Evolutionary conservation across 2,113 vertebrate genomes (phyloP).

Genomic region (Delphinus delphis): DNA sequence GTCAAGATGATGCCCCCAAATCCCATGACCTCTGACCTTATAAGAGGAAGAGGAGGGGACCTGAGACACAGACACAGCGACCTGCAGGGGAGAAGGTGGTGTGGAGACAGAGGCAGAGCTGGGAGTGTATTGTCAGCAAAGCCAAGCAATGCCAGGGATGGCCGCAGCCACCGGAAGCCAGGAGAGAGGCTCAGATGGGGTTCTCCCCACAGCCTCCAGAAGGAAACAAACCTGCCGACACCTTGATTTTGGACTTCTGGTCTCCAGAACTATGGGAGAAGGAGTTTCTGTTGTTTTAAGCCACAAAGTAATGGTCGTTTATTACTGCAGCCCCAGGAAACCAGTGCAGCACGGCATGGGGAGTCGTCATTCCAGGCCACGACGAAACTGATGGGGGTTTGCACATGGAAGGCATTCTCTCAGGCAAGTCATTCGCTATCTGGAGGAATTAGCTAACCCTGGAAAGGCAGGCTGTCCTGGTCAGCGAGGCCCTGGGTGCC

Average conservation of each 20-base stretch:
- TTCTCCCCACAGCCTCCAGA: not conserved
- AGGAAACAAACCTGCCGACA: not conserved
- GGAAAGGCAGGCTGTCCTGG: not conserved
- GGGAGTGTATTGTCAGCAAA: not conserved
- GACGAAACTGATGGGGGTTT: not conserved
- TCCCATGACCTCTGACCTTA: not conserved
- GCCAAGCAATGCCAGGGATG: not conserved
- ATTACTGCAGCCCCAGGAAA: not conserved
- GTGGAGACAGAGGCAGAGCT: not conserved
- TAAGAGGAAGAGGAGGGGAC: not conserved
- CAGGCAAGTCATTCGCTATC: not conserved
- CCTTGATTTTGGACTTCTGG: not conserved
- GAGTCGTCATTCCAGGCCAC: not conserved
- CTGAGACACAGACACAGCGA: not conserved
- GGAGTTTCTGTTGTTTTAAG: not conserved
- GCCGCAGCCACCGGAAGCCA: accelerated
- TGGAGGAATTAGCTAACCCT: too few relatives aligned
- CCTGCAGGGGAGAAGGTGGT: not conserved
- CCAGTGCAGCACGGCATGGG: not conserved
- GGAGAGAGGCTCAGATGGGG: too few relatives aligned
- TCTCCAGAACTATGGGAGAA: too few relatives aligned
- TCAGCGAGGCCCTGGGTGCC: not conserved
- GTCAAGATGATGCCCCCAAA: not conserved
- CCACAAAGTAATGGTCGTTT: not conserved
- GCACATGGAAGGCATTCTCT: not conserved